Percentiles rank a stretch among this genome's conserved stretches.
These are phyloP conservation scores for Gymnarchus niloticus DNA, from an alignment of 2,113 vertebrate species.

Conservation along the genomic window DNA sequence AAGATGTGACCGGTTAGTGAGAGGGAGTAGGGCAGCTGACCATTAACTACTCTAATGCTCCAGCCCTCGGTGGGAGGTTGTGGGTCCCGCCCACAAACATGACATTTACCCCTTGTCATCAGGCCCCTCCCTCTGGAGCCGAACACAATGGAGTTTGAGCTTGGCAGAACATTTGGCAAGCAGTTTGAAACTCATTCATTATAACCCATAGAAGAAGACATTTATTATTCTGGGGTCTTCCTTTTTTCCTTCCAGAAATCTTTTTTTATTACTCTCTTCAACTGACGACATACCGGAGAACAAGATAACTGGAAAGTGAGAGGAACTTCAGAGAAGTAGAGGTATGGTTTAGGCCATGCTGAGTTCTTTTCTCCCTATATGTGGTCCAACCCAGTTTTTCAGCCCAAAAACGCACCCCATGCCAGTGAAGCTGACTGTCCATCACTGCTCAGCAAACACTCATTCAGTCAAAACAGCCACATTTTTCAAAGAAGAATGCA, in stretches of 20 bases:
- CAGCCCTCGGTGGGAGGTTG: neutral
- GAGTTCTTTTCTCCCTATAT: neutral
- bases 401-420: neutral
- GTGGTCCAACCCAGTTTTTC: neutral
- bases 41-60: neutral
- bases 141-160: neutral
- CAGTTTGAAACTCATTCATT: slow-evolving; percentile 15
- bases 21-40: neutral
- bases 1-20: neutral
- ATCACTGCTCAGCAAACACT: neutral
- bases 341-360: neutral
- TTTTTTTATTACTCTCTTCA: neutral
- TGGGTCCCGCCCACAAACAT: slow-evolving; percentile 5
- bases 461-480: neutral
- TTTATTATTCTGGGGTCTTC: neutral
- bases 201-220: slow-evolving; percentile 6
- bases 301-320: neutral
- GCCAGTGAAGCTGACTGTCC: neutral
- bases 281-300: neutral
- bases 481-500: neutral
- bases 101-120: neutral
- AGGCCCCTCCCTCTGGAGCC: neutral
- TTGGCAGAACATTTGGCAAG: neutral
- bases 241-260: neutral
- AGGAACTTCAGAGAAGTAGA: slow-evolving; percentile 6